phyloP scores from a whole-genome alignment of 2,113 vertebrate genomes.

The Ivindomyrus marchei region DNA sequence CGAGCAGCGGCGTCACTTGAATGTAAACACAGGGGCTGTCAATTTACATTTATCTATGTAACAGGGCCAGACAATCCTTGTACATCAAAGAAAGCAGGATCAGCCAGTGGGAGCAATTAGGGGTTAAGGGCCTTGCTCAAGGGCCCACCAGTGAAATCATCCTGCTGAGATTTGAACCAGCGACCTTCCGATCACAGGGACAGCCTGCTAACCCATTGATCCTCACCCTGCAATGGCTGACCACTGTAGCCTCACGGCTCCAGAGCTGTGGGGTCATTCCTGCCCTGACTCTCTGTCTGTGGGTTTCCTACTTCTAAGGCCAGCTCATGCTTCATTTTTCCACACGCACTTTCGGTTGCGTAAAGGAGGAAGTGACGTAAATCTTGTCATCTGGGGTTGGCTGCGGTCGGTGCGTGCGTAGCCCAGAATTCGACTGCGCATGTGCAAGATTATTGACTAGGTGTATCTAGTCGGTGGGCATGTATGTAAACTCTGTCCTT shows the following conservation, averaged over 20 bases:
- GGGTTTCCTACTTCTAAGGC: background rate
- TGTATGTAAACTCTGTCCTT: no score
- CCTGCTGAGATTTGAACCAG: background rate
- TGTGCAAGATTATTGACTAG: no score
- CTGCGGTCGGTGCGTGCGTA: no score
- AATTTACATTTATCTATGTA: background rate
- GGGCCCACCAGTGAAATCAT: background rate
- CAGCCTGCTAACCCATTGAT: background rate
- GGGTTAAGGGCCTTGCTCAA: background rate
- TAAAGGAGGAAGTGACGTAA: no score
- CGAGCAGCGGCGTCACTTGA: background rate
- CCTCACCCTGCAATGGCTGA: background rate
- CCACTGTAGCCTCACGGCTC: no score
- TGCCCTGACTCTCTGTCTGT: background rate
- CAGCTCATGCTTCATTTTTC: no score
- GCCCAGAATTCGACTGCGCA: no score
- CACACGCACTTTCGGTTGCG: no score
- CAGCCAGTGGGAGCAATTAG: background rate
- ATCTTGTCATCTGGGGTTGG: no score
- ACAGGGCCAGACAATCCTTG: background rate
- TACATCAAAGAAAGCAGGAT: no score
- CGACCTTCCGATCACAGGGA: background rate
- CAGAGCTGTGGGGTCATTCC: background rate
- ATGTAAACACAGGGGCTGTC: background rate
- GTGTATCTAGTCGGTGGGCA: no score